Evolutionary conservation across 2,797 vertebrate species (phyloP).

Genomic region (Ctenochaetus hawaiiensis): DNA sequence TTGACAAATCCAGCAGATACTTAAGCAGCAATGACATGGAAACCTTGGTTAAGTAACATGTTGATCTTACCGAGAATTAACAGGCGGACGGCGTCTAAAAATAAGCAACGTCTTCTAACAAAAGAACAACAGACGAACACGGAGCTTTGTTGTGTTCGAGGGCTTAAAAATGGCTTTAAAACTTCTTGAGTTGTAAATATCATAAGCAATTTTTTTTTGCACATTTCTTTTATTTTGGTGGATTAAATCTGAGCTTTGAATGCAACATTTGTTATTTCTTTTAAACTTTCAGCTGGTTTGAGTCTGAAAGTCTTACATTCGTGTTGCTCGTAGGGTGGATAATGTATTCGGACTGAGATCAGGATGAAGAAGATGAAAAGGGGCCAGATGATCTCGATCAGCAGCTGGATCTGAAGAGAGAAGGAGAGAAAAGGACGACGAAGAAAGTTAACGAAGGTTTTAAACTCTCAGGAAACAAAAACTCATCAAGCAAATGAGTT

Average conservation of each 20-base stretch:
- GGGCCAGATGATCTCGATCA: conserved; percentile 97
- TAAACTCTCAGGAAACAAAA: neutral
- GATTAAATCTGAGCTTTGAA: neutral
- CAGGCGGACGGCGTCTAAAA: neutral
- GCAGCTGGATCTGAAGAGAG: conserved; percentile 89
- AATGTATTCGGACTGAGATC: conserved; percentile 94
- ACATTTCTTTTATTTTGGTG: neutral
- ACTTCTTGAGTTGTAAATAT: neutral
- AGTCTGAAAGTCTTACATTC: conserved; percentile 88
- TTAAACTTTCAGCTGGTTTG: neutral
- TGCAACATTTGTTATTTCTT: no score
- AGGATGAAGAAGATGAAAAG: conserved; percentile 98
- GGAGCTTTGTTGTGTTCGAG: neutral
- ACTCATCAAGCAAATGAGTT: neutral
- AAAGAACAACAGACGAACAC: neutral
- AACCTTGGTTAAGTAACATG: conserved; percentile 36
- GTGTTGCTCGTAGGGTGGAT: conserved; percentile 97
- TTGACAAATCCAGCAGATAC: conserved; percentile 56
- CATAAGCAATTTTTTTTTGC: neutral
- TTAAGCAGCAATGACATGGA: conserved; percentile 43
- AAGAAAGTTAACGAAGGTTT: neutral
- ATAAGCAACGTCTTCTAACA: neutral
- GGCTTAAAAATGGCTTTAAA: neutral
- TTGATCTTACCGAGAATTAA: conserved; percentile 37
- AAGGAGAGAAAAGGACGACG: conserved; percentile 25